Conservation (phyloP, 2,888 invertebrate genomes). For the Parnassius orleans region DNA sequence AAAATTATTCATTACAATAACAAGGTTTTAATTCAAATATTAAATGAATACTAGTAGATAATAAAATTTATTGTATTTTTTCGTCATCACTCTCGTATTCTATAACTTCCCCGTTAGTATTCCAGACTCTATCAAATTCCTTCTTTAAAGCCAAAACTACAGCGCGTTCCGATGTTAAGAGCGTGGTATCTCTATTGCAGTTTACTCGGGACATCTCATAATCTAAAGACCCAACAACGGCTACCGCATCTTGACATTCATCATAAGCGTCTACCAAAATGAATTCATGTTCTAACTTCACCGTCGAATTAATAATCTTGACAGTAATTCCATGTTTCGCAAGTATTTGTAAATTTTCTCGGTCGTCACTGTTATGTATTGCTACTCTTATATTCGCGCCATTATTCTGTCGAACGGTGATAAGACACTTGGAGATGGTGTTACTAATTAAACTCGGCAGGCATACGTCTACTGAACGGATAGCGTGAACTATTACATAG, state of each 20-base stretch:
- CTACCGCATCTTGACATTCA: constrained; percentile 44
- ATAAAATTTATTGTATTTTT: constrained; percentile 23
- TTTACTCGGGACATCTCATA: constrained; percentile 47
- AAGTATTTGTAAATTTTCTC: constrained; percentile 40
- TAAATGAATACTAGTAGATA: neutral
- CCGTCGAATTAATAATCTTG: constrained; percentile 45
- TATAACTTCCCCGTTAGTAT: constrained; percentile 27
- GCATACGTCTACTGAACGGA: constrained; percentile 53
- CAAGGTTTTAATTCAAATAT: neutral
- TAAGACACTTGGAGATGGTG: constrained; percentile 49
- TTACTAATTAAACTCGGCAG: constrained; percentile 53
- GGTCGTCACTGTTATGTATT: constrained; percentile 47
- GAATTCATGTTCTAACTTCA: constrained; percentile 57
- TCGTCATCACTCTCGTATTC: constrained; percentile 23
- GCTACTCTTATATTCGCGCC: constrained; percentile 47
- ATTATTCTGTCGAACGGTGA: constrained; percentile 44
- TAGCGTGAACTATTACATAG: constrained; percentile 53
- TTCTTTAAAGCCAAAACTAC: constrained; percentile 45
- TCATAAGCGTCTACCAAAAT: constrained; percentile 50
- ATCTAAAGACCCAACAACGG: constrained; percentile 55
- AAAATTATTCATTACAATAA: constrained; percentile 17
- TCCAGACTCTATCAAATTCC: constrained; percentile 63
- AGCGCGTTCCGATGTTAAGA: constrained; percentile 50
- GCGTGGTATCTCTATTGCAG: constrained; percentile 48
- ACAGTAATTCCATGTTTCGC: constrained; percentile 50